Conservation (phyloP, 1,140 invertebrate genomes). For the Lasaia peninsularis region DNA sequence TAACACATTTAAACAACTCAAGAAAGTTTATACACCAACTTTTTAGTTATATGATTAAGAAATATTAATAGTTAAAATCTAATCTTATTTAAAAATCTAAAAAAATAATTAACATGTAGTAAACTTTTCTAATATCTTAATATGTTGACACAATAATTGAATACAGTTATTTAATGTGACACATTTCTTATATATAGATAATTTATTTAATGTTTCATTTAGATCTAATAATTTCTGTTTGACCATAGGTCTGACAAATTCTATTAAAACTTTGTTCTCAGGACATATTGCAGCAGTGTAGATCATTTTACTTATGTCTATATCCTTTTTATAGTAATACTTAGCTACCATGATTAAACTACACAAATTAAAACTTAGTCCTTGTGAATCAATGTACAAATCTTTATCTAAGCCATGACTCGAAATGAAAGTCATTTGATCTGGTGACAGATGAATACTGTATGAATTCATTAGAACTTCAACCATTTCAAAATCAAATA, state of each 20-base stretch:
- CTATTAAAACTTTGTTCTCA: constrained; percentile 52
- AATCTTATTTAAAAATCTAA: not conserved
- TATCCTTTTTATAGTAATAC: constrained; percentile 53
- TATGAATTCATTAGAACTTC: constrained; percentile 47
- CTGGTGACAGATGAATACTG: constrained; percentile 43
- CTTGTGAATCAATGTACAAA: constrained; percentile 76
- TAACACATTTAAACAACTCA: no score
- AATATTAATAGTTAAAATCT: no score
- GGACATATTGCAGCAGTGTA: constrained; percentile 64
- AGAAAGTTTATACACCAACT: no score
- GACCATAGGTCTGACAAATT: constrained; percentile 60
- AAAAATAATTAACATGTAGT: constrained; percentile 53
- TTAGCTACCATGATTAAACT: constrained; percentile 62
- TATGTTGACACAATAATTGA: constrained; percentile 61
- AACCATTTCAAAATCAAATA: constrained; percentile 70
- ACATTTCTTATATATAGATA: constrained; percentile 45
- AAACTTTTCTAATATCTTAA: constrained; percentile 67
- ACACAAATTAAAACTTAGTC: constrained; percentile 78
- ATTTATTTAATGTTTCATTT: constrained; percentile 43
- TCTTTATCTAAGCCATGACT: constrained; percentile 71
- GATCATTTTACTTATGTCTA: constrained; percentile 57
- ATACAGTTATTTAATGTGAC: constrained; percentile 62
- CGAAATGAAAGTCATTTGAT: constrained; percentile 70
- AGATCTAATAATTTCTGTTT: constrained; percentile 43
- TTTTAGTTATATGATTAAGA: no score